A percentile compares a stretch with the other conserved stretches of the same genome.
These are phyloP conservation scores for Sprattus sprattus DNA, from an alignment of 2,113 vertebrate species.

Conservation along the genomic window DNA sequence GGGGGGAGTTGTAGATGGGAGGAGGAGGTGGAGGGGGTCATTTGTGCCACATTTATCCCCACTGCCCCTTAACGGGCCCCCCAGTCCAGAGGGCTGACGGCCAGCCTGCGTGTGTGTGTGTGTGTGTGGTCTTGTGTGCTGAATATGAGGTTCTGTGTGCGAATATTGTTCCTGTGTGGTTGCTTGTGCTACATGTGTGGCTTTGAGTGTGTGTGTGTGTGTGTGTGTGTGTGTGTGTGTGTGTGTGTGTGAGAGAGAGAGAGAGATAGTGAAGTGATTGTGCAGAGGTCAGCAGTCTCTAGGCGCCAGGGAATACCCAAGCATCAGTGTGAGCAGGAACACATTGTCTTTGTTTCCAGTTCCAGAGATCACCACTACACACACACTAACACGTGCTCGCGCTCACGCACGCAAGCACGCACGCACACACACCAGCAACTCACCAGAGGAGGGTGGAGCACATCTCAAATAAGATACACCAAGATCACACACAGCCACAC, in stretches of 20 bases:
- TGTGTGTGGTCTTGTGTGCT: constrained; percentile 4
- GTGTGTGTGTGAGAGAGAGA: neutral
- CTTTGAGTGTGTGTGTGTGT: neutral
- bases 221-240: neutral
- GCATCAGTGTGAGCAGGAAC: neutral
- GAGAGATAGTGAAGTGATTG: constrained; percentile 2
- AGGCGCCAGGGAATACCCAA: neutral
- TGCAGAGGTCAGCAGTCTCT: constrained; percentile 35
- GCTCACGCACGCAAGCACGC: constrained; percentile 2
- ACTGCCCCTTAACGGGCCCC: neutral
- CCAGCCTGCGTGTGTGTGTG: neutral
- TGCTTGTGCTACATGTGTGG: constrained; percentile 7
- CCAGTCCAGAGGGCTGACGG: neutral
- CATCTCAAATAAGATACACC: neutral
- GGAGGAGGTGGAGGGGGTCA: neutral
- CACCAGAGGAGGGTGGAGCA: neutral
- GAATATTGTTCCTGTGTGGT: neutral
- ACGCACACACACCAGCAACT: neutral
- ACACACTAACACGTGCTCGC: too few species aligned
- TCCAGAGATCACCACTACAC: neutral
- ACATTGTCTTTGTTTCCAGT: neutral
- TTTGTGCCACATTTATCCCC: neutral
- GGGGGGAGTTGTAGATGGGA: neutral
- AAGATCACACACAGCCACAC: neutral
- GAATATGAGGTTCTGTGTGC: neutral